Conservation (phyloP, 2,797 vertebrate genomes). For the Tenualosa ilisha region DNA sequence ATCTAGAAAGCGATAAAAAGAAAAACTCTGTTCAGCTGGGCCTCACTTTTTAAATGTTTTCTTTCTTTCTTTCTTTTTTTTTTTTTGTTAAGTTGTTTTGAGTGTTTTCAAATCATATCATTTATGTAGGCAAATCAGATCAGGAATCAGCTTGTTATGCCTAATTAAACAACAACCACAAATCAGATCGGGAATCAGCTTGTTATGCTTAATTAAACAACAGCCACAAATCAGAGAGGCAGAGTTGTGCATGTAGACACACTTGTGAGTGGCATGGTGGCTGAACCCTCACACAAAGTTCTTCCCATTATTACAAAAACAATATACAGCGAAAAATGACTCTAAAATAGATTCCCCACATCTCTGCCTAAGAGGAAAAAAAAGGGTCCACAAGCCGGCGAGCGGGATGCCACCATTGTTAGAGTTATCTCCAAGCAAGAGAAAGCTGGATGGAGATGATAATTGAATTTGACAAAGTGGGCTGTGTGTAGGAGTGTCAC, state of each 20-base stretch:
- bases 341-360: not conserved
- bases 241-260: not conserved
- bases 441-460: constrained; percentile 15
- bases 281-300: not conserved
- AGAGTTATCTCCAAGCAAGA: not conserved
- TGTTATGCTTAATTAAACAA: not conserved
- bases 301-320: not conserved
- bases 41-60: not conserved
- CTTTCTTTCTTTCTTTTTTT: not conserved
- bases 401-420: not conserved
- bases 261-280: not conserved
- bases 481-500: not conserved
- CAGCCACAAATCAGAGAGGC: not conserved
- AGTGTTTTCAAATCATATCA: not conserved
- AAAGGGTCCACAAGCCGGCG: not conserved
- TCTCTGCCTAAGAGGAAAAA: not conserved
- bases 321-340: not conserved
- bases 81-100: not conserved
- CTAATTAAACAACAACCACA: not conserved
- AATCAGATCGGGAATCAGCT: not conserved
- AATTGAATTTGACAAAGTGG: constrained; percentile 22
- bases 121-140: not conserved
- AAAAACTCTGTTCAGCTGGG: not conserved
- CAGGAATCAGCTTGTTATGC: not conserved
- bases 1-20: not conserved